Evolutionary conservation across 1,140 invertebrate genomes (phyloP), one percentile per base, ranked within the genome.

Genomic region (Ceratosolen solmsi): DNA sequence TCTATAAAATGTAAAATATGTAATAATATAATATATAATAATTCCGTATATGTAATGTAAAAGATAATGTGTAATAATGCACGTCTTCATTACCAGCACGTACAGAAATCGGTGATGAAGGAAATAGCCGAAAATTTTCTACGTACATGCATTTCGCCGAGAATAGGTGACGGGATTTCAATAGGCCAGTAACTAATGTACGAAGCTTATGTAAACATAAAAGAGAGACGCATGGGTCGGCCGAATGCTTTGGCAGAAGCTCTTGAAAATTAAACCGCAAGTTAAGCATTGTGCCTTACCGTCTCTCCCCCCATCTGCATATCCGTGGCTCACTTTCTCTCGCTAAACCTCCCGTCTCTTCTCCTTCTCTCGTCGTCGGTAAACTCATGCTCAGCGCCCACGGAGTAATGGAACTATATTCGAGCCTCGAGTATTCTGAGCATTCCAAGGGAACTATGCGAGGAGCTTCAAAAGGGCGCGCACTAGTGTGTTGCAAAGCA

Each of bases 191-290:
- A 75, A 58, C 9, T 73, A 73, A 54, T 27, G 22, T 13, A 58
- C 20, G 33, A 81, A 27, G 22, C 36, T 3, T 46, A 46, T 46
- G 41, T 46, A 46, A 46, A 46, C 41, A 46, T 46, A 46, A 46
- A 46, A 46, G 41, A 46, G 51, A 56, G 0, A 56, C 7, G 70
- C 2, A 49, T 49, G 22, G 25, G 30, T 27, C 38, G 36, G 51
- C 77, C 78, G 49, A 80, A 54, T 72, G 74, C 75, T 70, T 68
- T 58, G 36, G 70, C 65, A 38, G 76, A 76, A 27, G 46, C 54
- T 78, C 56, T 85, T 83, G 76, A 82, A 83, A 84, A 84, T 83
- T 83, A 83, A 84, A 83, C 68, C 80, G 49, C 81, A 80, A 83
- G 78, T 77, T 79, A 71, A 81, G 79, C 78, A 60, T 25, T 38